These are phyloP conservation scores for Romanogobio albipinnatus DNA, from an alignment of 2,113 vertebrate species.

Conservation along the genomic window DNA sequence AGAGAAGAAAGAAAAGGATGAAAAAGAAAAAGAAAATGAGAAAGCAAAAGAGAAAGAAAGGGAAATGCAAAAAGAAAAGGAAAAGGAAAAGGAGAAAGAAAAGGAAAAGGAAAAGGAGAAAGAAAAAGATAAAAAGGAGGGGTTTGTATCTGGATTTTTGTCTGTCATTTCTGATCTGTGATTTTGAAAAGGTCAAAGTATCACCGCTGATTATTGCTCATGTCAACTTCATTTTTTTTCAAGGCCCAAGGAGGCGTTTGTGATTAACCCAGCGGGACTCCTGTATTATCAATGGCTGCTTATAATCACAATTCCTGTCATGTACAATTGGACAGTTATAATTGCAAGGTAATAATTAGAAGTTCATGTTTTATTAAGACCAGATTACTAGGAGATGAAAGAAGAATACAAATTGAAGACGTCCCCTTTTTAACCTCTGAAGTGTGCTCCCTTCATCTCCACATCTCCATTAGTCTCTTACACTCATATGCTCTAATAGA, in stretches of 20 bases:
- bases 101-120: constrained; percentile 69
- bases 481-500: neutral
- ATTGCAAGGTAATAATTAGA: constrained; percentile 85
- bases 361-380: constrained; percentile 5
- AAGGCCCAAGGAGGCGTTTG: constrained; percentile 82
- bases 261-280: constrained; percentile 90
- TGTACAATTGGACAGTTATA: constrained; percentile 98
- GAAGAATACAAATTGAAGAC: neutral
- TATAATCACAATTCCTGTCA: constrained; percentile 91
- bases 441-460: neutral
- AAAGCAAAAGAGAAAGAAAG: constrained; percentile 71
- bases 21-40: constrained; percentile 69
- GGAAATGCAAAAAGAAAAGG: constrained; percentile 68
- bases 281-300: constrained; percentile 95
- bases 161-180: neutral
- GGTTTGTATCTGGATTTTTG: constrained; percentile 57
- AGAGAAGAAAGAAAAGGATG: constrained; percentile 18
- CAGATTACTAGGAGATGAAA: neutral
- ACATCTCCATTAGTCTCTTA: neutral
- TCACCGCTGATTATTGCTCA: constrained; percentile 9
- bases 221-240: constrained; percentile 26
- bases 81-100: constrained; percentile 54
- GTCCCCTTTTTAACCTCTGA: neutral
- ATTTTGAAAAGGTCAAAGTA: neutral
- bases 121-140: constrained; percentile 63